These are phyloP conservation scores for Octodonta nipae DNA, from an alignment of 2,888 invertebrate species.

Conservation along the genomic window DNA sequence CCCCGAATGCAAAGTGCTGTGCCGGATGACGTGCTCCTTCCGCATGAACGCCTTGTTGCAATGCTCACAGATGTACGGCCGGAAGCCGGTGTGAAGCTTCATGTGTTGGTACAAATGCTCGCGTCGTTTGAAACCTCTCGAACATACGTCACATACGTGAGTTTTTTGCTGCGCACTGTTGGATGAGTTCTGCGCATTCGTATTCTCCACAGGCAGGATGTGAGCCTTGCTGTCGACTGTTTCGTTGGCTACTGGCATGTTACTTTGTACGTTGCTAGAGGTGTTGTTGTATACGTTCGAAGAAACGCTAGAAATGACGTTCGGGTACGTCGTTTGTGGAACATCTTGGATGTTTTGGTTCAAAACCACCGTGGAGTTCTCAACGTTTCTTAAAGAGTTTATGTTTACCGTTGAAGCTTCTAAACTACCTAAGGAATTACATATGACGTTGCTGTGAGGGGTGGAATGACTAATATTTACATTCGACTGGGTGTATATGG, in stretches of 20 bases:
- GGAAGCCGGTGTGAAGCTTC: slow-evolving; percentile 51
- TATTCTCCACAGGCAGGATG: slow-evolving; percentile 1
- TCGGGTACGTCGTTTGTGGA: slow-evolving; percentile 10
- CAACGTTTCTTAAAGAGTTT: slow-evolving; percentile 4
- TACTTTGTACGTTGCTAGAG: slow-evolving; percentile 1
- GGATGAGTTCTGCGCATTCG: slow-evolving; percentile 4
- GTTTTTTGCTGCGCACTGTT: slow-evolving; percentile 10
- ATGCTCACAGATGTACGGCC: slow-evolving; percentile 51
- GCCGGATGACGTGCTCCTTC: slow-evolving; percentile 54
- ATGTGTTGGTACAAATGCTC: slow-evolving; percentile 56
- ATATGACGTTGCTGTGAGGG: slow-evolving; percentile 15
- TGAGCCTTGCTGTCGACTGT: slow-evolving; percentile 6
- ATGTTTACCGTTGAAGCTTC: slow-evolving; percentile 6
- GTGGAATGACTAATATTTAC: slow-evolving; percentile 12
- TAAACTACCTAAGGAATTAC: slow-evolving; percentile 8
- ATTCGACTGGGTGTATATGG: slow-evolving; percentile 16
- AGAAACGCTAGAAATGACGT: slow-evolving; percentile 12
- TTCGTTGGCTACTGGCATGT: slow-evolving; percentile 3
- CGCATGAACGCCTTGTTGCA: slow-evolving; percentile 55
- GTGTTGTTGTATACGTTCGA: too few species aligned
- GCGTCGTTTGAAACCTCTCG: slow-evolving; percentile 51
- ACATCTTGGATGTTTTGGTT: slow-evolving; percentile 15
- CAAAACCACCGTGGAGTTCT: slow-evolving; percentile 18
- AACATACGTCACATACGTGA: slow-evolving; percentile 44
- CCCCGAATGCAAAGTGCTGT: slow-evolving; percentile 53